phyloP scores from a whole-genome alignment of 1,140 invertebrate genomes.

The Zophobas morio region DNA sequence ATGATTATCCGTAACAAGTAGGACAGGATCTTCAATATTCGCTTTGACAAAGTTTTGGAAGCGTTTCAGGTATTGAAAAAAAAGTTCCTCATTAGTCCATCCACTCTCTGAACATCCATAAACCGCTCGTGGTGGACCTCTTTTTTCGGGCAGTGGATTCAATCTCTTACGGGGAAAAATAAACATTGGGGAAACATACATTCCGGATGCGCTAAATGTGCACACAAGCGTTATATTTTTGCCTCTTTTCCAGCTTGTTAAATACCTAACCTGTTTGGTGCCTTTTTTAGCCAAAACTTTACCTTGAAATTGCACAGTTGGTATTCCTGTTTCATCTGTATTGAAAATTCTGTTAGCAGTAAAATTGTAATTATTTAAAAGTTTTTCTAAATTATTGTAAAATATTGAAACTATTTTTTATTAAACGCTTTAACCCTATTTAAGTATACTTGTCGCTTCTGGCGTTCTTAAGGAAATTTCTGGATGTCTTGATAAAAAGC shows the following conservation, averaged over 20 bases:
- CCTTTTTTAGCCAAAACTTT: constrained; percentile 65
- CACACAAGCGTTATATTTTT: constrained; percentile 64
- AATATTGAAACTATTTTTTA: too few relatives aligned
- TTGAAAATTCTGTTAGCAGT: constrained; percentile 63
- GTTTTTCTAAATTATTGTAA: too few relatives aligned
- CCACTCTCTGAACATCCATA: constrained; percentile 54
- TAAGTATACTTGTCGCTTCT: too few relatives aligned
- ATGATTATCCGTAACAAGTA: constrained; percentile 62
- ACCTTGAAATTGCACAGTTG: constrained; percentile 66
- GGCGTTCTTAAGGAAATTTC: too few relatives aligned
- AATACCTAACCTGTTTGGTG: constrained; percentile 64
- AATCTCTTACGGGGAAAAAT: constrained; percentile 45
- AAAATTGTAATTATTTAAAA: too few relatives aligned
- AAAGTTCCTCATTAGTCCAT: constrained; percentile 55
- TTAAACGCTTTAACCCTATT: too few relatives aligned
- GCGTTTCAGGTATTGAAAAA: constrained; percentile 56
- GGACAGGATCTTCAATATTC: constrained; percentile 51
- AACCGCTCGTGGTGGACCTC: constrained; percentile 53
- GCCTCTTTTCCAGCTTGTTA: constrained; percentile 66
- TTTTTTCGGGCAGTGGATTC: constrained; percentile 48
- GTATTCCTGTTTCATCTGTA: constrained; percentile 67
- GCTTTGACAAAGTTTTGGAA: constrained; percentile 51
- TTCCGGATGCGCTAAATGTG: constrained; percentile 50
- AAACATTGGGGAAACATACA: constrained; percentile 62
- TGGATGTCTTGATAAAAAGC: too few relatives aligned